Evolutionary conservation across 2,113 vertebrate genomes (phyloP).

Genomic region (Alces alces): DNA sequence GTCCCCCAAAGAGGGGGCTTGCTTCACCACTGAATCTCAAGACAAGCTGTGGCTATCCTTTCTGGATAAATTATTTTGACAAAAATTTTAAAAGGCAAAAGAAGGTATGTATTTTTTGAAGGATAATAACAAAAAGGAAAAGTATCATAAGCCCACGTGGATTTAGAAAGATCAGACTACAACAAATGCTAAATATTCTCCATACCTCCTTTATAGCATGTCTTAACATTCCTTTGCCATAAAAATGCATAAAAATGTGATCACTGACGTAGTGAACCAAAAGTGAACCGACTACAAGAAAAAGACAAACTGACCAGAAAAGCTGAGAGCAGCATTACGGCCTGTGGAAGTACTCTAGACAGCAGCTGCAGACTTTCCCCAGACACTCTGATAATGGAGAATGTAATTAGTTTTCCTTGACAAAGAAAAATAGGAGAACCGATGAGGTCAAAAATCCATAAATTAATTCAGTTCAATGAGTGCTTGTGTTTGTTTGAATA

Average conservation of each 20-base stretch:
- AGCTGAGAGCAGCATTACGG: background rate
- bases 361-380: slow-evolving; percentile 51
- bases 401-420: slow-evolving; percentile 59
- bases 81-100: background rate
- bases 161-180: background rate
- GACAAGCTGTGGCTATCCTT: background rate
- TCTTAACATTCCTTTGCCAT: background rate
- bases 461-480: slow-evolving; percentile 47
- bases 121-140: background rate
- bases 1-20: background rate
- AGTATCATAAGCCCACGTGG: background rate
- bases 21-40: background rate
- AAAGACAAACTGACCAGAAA: background rate
- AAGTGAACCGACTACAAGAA: background rate
- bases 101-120: background rate
- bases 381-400: slow-evolving; percentile 46
- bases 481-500: slow-evolving; percentile 13
- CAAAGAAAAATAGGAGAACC: slow-evolving; percentile 57
- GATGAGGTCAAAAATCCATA: slow-evolving; percentile 54
- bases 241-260: slow-evolving; percentile 13
- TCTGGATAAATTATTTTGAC: background rate
- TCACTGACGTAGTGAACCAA: background rate
- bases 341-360: background rate
- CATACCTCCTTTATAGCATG: background rate
- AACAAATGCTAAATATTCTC: background rate